These are phyloP conservation scores for zebrafish (Danio rerio) DNA, from an alignment of 2,113 vertebrate species.

Conservation along the genomic window DNA sequence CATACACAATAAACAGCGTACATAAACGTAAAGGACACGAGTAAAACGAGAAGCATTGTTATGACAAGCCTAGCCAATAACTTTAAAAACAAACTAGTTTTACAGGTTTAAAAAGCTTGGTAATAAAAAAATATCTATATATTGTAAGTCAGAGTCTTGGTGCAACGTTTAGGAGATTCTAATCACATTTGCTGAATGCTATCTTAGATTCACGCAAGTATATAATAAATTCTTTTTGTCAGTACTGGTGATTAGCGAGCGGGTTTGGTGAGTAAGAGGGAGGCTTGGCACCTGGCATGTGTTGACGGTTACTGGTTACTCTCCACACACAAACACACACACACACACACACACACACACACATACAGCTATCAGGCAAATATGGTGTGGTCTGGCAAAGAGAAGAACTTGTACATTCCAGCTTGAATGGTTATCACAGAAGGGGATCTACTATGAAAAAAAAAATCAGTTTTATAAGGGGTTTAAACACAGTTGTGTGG, in stretches of 20 bases:
- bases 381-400: constrained; percentile 57
- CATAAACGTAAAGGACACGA: background rate
- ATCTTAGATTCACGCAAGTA: constrained; percentile 1
- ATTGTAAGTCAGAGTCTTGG: background rate
- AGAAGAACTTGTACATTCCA: constrained; percentile 58
- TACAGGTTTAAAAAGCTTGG: background rate
- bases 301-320: constrained; percentile 56
- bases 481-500: too few species aligned
- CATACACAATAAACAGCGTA: background rate
- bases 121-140: background rate
- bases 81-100: background rate
- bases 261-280: constrained; percentile 45
- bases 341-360: constrained; percentile 8
- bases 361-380: constrained; percentile 46
- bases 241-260: constrained; percentile 28
- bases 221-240: constrained; percentile 9
- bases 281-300: constrained; percentile 55
- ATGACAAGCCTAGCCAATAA: background rate
- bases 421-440: constrained; percentile 45
- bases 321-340: constrained; percentile 27
- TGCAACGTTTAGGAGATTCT: background rate
- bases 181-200: background rate
- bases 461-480: background rate
- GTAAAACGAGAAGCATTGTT: background rate
- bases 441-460: background rate